phyloP scores from a whole-genome alignment of 2,113 vertebrate genomes.

The Casuarius casuarius region DNA sequence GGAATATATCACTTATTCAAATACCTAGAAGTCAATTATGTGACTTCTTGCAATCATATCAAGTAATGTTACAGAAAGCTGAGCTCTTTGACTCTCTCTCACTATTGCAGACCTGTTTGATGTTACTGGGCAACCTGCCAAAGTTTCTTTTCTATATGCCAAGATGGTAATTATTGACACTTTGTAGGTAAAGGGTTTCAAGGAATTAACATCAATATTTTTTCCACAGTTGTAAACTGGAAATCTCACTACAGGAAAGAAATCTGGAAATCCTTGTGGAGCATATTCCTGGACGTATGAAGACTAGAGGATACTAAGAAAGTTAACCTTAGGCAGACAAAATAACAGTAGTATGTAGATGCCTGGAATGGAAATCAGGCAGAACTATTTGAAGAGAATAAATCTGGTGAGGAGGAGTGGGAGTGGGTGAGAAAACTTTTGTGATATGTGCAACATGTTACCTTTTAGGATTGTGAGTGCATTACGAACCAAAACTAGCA shows the following conservation, averaged over 20 bases:
- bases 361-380: neutral
- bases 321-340: neutral
- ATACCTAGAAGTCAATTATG: slow-evolving; percentile 77
- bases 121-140: slow-evolving; percentile 76
- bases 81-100: slow-evolving; percentile 65
- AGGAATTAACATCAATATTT: slow-evolving; percentile 77
- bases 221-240: slow-evolving; percentile 70
- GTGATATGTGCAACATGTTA: neutral
- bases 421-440: neutral
- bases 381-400: neutral
- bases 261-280: slow-evolving; percentile 53
- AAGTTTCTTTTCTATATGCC: slow-evolving; percentile 72
- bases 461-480: neutral
- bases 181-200: slow-evolving; percentile 74
- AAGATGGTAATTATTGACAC: slow-evolving; percentile 79
- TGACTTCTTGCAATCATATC: slow-evolving; percentile 78
- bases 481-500: neutral
- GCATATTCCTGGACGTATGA: slow-evolving; percentile 29
- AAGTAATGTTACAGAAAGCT: slow-evolving; percentile 77
- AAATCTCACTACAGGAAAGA: slow-evolving; percentile 66
- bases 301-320: neutral
- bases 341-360: neutral
- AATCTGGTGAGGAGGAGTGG: neutral
- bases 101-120: slow-evolving; percentile 75
- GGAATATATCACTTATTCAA: slow-evolving; percentile 9